Conservation (phyloP, 2,888 invertebrate species). For the Zygaena filipendulae region DNA sequence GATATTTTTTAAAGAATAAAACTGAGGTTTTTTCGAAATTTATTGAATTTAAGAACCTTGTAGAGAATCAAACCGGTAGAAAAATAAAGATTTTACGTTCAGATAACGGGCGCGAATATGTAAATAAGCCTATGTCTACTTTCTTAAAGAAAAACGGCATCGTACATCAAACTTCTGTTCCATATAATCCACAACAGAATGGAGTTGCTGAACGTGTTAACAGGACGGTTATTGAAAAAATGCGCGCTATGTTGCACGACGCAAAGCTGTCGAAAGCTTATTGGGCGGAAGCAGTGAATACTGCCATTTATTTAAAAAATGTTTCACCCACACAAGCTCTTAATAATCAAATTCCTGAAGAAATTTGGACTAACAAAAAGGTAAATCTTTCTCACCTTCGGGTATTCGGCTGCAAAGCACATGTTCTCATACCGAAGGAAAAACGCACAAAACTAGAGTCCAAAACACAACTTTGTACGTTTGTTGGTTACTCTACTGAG, state of each 20-base stretch:
- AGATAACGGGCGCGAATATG: slow-evolving; percentile 10
- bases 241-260: slow-evolving; percentile 4
- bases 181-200: slow-evolving; percentile 8
- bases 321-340: slow-evolving; percentile 5
- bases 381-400: slow-evolving; percentile 4
- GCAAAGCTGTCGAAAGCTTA: slow-evolving; percentile 3
- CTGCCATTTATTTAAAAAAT: slow-evolving; percentile 6
- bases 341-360: slow-evolving; percentile 6
- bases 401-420: slow-evolving; percentile 11
- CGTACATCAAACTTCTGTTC: slow-evolving; percentile 7
- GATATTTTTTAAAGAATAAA: slow-evolving; percentile 11
- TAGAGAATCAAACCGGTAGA: slow-evolving; percentile 8
- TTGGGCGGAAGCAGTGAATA: slow-evolving; percentile 6
- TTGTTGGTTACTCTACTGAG: slow-evolving; percentile 10
- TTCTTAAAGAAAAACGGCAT: slow-evolving; percentile 6
- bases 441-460: slow-evolving; percentile 8
- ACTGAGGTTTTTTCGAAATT: slow-evolving; percentile 5
- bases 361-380: slow-evolving; percentile 8
- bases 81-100: slow-evolving; percentile 8
- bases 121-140: slow-evolving; percentile 10
- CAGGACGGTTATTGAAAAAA: slow-evolving; percentile 8
- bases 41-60: slow-evolving; percentile 3
- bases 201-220: slow-evolving; percentile 8
- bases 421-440: slow-evolving; percentile 3
- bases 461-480: slow-evolving; percentile 5